These are phyloP conservation scores for Ctenoplectra terminalis DNA, from an alignment of 1,140 invertebrate genomes.

Conservation along the genomic window DNA sequence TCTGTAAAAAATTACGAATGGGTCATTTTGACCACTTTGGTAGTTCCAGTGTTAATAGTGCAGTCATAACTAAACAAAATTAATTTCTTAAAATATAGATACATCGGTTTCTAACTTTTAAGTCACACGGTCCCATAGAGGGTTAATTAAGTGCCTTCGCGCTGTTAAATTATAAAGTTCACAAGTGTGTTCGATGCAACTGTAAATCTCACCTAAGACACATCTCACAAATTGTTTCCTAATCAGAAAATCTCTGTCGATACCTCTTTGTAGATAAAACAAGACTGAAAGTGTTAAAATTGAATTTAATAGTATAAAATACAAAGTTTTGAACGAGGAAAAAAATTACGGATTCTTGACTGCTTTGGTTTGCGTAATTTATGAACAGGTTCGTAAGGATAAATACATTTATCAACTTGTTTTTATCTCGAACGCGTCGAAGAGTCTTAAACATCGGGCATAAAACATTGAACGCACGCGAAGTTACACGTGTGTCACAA, in stretches of 20 bases:
- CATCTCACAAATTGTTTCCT: background rate
- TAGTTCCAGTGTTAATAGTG: too few relatives aligned
- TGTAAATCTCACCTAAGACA: background rate
- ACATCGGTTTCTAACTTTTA: too few relatives aligned
- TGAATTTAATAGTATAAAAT: background rate
- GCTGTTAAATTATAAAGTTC: background rate
- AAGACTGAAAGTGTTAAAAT: background rate
- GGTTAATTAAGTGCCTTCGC: background rate
- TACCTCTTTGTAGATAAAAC: background rate
- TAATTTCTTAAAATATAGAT: too few relatives aligned
- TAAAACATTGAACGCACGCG: background rate
- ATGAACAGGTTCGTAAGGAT: background rate
- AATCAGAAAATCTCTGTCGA: background rate
- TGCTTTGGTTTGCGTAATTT: background rate
- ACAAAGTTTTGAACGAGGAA: background rate
- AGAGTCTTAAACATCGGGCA: background rate
- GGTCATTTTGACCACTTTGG: too few relatives aligned
- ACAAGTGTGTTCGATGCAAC: background rate
- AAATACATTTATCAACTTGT: background rate
- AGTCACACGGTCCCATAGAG: too few relatives aligned
- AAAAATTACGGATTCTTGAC: background rate
- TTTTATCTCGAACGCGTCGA: background rate
- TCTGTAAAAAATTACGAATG: too few relatives aligned
- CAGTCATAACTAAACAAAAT: too few relatives aligned
- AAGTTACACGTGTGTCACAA: slow-evolving; percentile 12